A percentile compares a stretch with the other conserved stretches of the same genome.
These are phyloP conservation scores for Meteorus colon DNA, from an alignment of 2,888 invertebrate species.

Conservation along the genomic window DNA sequence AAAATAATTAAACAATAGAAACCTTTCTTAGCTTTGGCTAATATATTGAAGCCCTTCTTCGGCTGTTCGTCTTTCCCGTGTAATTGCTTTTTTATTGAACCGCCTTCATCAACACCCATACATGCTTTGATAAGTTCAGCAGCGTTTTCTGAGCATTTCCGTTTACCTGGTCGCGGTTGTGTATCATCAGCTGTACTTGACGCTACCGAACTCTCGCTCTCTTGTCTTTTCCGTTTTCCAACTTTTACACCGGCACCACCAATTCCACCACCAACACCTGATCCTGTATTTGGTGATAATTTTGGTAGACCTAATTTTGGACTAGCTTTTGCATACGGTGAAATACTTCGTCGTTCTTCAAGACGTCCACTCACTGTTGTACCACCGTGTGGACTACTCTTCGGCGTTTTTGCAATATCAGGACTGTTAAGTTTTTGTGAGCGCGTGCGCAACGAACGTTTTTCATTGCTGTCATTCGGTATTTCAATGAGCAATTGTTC, in stretches of 20 bases:
- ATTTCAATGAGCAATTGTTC: conserved; percentile 91
- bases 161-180: conserved; percentile 75
- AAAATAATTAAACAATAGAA: conserved; percentile 51
- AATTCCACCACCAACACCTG: conserved; percentile 13
- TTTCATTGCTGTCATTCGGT: conserved; percentile 78
- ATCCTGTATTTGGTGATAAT: conserved; percentile 55
- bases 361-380: conserved; percentile 48
- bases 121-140: conserved; percentile 77
- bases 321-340: conserved; percentile 73
- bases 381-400: conserved; percentile 68
- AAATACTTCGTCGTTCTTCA: conserved; percentile 71
- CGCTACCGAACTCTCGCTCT: conserved; percentile 86
- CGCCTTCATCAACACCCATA: conserved; percentile 74
- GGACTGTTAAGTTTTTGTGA: conserved; percentile 71
- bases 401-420: conserved; percentile 68
- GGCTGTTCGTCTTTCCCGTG: conserved; percentile 70
- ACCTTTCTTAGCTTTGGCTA: conserved; percentile 71
- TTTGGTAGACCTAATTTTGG: conserved; percentile 63
- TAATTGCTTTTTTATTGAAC: conserved; percentile 72
- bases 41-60: conserved; percentile 70
- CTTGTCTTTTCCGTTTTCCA: conserved; percentile 82
- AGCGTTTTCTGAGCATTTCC: conserved; percentile 79
- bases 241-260: conserved; percentile 60
- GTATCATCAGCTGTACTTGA: conserved; percentile 78
- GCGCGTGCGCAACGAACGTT: conserved; percentile 72